phyloP scores from a whole-genome alignment of 2,888 invertebrate genomes.

The Apotomis capreana region DNA sequence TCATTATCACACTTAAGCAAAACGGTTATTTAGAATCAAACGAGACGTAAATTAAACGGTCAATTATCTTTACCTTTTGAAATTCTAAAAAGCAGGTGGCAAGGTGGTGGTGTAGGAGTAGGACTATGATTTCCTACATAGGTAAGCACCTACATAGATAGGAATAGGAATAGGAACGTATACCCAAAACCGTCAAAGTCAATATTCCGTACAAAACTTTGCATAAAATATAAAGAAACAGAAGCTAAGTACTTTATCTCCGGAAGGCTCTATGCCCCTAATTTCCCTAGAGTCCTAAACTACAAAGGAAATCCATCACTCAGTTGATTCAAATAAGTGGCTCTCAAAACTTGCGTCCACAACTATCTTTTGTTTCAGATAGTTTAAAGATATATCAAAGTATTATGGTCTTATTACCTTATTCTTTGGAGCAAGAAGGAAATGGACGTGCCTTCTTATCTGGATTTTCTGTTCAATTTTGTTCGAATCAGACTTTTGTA shows the following conservation, averaged over 20 bases:
- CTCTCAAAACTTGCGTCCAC: constrained; percentile 33
- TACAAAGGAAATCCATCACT: constrained; percentile 45
- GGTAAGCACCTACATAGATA: too few species aligned
- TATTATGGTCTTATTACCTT: not conserved
- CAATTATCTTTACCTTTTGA: too few species aligned
- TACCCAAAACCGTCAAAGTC: not conserved
- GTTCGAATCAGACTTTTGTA: not conserved
- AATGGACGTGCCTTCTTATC: not conserved
- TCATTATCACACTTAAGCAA: too few species aligned
- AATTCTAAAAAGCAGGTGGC: too few species aligned
- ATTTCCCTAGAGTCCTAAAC: constrained; percentile 31
- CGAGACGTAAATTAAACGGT: too few species aligned
- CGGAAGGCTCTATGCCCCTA: not conserved
- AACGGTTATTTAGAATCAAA: too few species aligned
- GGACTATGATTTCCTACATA: too few species aligned
- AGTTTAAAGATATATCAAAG: not conserved
- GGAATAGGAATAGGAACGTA: not conserved
- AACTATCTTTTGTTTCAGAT: not conserved
- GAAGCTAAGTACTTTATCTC: constrained; percentile 17
- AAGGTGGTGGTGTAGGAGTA: too few species aligned
- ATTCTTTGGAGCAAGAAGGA: not conserved
- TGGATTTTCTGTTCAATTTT: not conserved
- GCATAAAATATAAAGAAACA: constrained; percentile 20
- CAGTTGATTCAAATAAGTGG: constrained; percentile 37
- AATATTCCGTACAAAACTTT: not conserved